These are phyloP conservation scores for Rhingia rostrata DNA, from an alignment of 2,888 invertebrate genomes.

Conservation along the genomic window DNA sequence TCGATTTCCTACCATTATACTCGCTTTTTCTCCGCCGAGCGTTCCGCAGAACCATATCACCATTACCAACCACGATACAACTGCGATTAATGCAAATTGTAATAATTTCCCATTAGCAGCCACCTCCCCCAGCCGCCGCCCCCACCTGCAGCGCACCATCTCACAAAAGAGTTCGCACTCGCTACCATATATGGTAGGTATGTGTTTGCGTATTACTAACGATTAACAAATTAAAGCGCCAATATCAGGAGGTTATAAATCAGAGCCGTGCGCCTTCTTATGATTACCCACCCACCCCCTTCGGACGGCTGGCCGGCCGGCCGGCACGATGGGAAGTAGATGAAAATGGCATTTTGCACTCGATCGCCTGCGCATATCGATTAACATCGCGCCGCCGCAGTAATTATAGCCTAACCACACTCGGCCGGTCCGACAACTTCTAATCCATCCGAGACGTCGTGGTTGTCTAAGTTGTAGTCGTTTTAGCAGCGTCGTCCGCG, in stretches of 20 bases:
- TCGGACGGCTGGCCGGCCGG: background rate
- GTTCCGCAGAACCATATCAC: conserved; percentile 39
- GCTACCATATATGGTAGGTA: conserved; percentile 1
- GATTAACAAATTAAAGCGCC: conserved; percentile 72
- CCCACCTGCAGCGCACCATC: too few species aligned
- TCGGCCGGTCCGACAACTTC: conserved; percentile 52
- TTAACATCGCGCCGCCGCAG: conserved; percentile 54
- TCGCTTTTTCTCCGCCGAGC: conserved; percentile 15
- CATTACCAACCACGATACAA: conserved; percentile 41
- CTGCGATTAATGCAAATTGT: conserved; percentile 61
- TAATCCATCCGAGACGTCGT: conserved; percentile 58
- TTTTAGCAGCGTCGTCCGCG: conserved; percentile 26
- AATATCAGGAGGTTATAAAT: conserved; percentile 69
- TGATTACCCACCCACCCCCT: conserved; percentile 35
- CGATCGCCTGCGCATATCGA: conserved; percentile 65
- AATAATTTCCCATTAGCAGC: conserved; percentile 58
- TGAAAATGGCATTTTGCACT: conserved; percentile 68
- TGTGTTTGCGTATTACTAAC: conserved; percentile 43
- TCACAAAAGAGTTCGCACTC: conserved; percentile 20
- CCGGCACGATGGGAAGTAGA: conserved; percentile 25
- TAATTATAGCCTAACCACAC: conserved; percentile 63
- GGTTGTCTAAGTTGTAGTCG: conserved; percentile 40
- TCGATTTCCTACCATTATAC: conserved; percentile 50
- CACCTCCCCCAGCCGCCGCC: background rate
- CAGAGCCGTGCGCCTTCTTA: conserved; percentile 61